These are phyloP conservation scores for Leptosomus discolor DNA, from an alignment of 2,113 vertebrate genomes.

Conservation along the genomic window DNA sequence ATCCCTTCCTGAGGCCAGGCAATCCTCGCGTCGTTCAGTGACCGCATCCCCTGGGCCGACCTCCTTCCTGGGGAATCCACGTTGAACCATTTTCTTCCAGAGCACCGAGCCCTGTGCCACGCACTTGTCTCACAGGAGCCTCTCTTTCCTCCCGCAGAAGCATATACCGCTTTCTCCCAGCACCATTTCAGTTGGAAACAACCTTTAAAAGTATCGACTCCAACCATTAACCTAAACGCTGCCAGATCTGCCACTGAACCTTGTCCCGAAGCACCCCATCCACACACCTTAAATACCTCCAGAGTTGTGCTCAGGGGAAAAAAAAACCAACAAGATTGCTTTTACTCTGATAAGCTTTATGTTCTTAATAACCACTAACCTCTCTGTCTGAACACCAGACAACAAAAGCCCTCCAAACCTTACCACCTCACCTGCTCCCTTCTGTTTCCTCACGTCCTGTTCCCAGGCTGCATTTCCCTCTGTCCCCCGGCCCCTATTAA, in stretches of 20 bases:
- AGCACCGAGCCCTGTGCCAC: no score
- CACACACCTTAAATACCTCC: not conserved
- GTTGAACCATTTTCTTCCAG: accelerated
- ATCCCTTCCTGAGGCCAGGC: accelerated
- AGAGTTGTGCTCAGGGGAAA: not conserved
- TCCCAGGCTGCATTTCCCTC: not conserved
- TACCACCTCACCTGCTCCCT: no score
- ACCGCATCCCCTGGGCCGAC: accelerated
- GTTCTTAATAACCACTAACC: accelerated
- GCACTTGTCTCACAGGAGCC: no score
- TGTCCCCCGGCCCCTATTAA: not conserved
- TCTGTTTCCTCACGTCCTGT: not conserved
- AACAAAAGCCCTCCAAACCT: not conserved
- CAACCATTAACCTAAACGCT: not conserved
- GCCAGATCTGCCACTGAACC: not conserved
- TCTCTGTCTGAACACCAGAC: no score
- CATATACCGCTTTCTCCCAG: no score
- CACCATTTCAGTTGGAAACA: no score
- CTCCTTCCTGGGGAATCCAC: accelerated
- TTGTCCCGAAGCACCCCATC: not conserved
- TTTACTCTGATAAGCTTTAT: not conserved
- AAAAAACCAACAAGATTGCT: not conserved
- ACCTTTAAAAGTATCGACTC: no score
- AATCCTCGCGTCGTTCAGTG: accelerated
- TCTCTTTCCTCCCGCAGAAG: not conserved